Evolutionary conservation across 2,888 invertebrate genomes (phyloP).

Genomic region (Eledona agricola): DNA sequence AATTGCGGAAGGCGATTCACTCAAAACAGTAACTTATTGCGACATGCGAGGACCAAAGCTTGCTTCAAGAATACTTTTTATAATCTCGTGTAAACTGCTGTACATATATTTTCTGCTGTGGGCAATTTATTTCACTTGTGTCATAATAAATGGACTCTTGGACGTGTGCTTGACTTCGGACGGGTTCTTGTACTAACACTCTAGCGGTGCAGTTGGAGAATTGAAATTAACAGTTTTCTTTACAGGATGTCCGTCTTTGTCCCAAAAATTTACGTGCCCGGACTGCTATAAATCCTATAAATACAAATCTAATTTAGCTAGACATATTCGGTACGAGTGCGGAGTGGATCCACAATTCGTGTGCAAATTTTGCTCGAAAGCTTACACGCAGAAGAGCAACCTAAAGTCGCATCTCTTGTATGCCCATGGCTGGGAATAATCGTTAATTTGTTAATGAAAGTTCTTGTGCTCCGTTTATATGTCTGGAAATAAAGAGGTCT

Average conservation of each 20-base stretch:
- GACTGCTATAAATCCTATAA: conserved; percentile 51
- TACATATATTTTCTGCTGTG: no score
- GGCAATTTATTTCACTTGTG: no score
- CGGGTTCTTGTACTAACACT: no score
- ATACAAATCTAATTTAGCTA: conserved; percentile 58
- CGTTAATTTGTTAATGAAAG: conserved; percentile 8
- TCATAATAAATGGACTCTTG: no score
- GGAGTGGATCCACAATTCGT: conserved; percentile 41
- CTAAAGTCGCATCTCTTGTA: conserved; percentile 59
- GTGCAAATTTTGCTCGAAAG: conserved; percentile 42
- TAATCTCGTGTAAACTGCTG: not conserved
- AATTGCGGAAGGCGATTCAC: conserved; percentile 31
- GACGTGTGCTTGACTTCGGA: no score
- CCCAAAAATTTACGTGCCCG: conserved; percentile 37
- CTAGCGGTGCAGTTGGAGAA: no score
- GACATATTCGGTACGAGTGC: conserved; percentile 78
- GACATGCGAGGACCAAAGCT: conserved; percentile 11
- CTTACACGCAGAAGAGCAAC: conserved; percentile 57
- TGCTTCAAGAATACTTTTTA: not conserved
- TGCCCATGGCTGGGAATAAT: conserved; percentile 22
- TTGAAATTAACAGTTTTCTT: conserved; percentile 23
- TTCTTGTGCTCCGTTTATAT: not conserved
- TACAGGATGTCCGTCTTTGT: conserved; percentile 15
- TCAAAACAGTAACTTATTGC: conserved; percentile 33
- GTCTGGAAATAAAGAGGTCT: conserved; percentile 8